Base-by-base conservation (phyloP, 2,888 invertebrate genomes). In the Nomada ferruginata region DNA sequence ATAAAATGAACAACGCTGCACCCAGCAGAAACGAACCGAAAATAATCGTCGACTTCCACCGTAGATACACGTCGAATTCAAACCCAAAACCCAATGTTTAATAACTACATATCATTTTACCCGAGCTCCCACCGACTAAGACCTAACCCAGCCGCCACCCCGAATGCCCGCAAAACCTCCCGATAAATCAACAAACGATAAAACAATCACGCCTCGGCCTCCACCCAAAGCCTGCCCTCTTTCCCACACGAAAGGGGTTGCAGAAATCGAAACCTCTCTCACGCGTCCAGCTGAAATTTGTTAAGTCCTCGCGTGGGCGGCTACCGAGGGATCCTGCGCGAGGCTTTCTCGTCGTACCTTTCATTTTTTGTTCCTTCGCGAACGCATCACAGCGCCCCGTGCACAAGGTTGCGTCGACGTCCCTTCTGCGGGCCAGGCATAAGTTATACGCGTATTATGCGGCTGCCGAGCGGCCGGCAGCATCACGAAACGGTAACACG, bases 371-470 rank as follows among this genome's bases (percentile, higher is more conserved):
- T 47, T 20, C 57, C 64, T 66, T 59, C 63, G 61, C 71, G 53
- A 61, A 23, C 26, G 26, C 68, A 60, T 73, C 73, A 50, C 64
- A 52, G 73, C 0, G 63, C 23, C 47, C 13, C n/a, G 29, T 3
- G 53, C 76, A 64, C 69, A 72, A 75, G 73, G 72, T 78, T 74
- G 74, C 77, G 68, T 57, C 68, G 69, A 77, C 71, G 72, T 69
- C 44, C 73, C 57, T 61, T 86, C 85, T 82, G 84, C 80, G 82
- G 83, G 83, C 83, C 75, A 82, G 68, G 89, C 85, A 82, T 88
- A 90, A 90, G 89, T 90, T 90, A 90, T 88, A 87, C 88, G 84
- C 87, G 87, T 89, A 89, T 89, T 89, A 88, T 87, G 86, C 87
- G 82, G 76, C 88, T 79, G 84, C 73, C 72, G 85, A 77, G 79